Base-by-base conservation (phyloP, 2,797 vertebrate genomes). In the Luscinia luscinia region DNA sequence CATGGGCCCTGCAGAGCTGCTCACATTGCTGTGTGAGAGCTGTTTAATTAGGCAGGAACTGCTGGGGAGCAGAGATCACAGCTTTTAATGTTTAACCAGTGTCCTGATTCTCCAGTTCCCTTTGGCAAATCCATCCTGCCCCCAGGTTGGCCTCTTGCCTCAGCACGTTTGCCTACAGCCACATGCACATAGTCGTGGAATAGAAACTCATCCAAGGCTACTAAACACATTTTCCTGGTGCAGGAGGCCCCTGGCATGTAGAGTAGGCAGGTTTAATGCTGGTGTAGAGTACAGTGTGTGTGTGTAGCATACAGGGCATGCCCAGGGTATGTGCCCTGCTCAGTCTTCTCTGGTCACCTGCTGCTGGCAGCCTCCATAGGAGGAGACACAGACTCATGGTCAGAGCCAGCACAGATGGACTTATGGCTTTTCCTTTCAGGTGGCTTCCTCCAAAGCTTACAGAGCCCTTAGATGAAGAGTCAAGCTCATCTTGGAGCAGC, bases 391-490 rank as follows among this genome's bases (percentile, higher is more conserved):
- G 41, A 28, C 14, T 40, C 1, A 0, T 3, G 28, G 22, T 41
- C 22, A 62, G 21, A 61, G 20, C 41, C 52, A 52, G 76, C 30
- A 70, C n/a, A 41, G 45, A 34, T 6, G 2, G 3, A 55, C 18
- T 78, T 13, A 22, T 0, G 5, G 46, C 28, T 89, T 83, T 66
- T 85, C 59, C 85, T 83, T 17, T 6, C 96, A 97, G 96, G 93
- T 80, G 87, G 94, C 14, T 94, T 97, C 79, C 74, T 94, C 81
- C 95, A 77, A 64, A 96, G 89, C 66, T 58, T 96, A 87, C 82
- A 43, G 67, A 88, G 46, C 3, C 36, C 64, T 8, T 51, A 86
- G 73, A 36, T 1, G 2, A 6, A 4, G 26, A 22, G 21, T 59
- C n/a, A 66, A 22, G 52, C 72, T 73, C 58, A 36, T 24, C 46